Percentiles rank a stretch among this genome's conserved stretches.
Evolutionary conservation across 2,888 invertebrate species (phyloP).

Genomic region (Heliothis peltigera): DNA sequence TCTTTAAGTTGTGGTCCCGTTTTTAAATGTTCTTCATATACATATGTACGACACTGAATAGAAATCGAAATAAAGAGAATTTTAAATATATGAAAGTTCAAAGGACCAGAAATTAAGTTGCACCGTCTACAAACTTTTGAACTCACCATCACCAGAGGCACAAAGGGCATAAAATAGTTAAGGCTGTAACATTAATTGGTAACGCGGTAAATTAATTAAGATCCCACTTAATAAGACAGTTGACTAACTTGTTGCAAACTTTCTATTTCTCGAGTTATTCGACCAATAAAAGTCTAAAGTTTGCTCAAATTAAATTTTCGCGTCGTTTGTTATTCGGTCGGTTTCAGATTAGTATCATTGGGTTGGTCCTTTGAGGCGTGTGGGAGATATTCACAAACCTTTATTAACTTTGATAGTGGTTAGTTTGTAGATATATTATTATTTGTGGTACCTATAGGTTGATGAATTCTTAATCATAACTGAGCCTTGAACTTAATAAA

Average conservation of each 20-base stretch:
- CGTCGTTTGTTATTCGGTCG: conserved; percentile 46
- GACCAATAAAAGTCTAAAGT: conserved; percentile 59
- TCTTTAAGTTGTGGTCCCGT: neutral
- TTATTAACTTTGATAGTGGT: neutral
- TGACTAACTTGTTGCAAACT: conserved; percentile 56
- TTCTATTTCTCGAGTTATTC: conserved; percentile 60
- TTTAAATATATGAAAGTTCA: neutral
- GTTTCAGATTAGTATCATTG: conserved; percentile 32
- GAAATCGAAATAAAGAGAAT: neutral
- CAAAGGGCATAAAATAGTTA: conserved; percentile 47
- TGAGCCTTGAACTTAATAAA: no score
- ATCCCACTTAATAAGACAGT: conserved; percentile 57
- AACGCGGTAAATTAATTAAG: conserved; percentile 69
- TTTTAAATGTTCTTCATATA: no score
- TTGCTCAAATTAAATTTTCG: conserved; percentile 60
- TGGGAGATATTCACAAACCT: neutral
- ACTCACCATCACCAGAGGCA: conserved; percentile 7
- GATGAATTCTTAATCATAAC: no score
- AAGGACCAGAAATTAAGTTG: conserved; percentile 8
- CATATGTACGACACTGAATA: no score
- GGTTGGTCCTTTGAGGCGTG: conserved; percentile 23
- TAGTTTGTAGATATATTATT: neutral
- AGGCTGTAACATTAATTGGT: conserved; percentile 61
- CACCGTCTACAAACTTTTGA: conserved; percentile 11
- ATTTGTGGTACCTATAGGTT: no score